Conservation (phyloP, 2,888 invertebrate species). For the Trichopoda pennipes region DNA sequence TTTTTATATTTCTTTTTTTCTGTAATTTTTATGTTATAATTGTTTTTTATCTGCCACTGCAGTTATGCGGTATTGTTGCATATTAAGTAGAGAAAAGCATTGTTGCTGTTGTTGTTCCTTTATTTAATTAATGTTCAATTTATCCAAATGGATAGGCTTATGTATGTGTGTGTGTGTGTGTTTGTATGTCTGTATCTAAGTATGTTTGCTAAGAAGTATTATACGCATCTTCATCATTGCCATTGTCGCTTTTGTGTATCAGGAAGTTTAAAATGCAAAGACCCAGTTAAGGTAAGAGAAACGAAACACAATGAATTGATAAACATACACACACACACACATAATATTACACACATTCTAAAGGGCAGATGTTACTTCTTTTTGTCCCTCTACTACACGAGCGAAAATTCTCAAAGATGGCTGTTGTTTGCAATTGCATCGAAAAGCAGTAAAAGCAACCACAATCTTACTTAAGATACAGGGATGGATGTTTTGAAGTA, state of each 20-base stretch:
- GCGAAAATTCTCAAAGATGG: too few species aligned
- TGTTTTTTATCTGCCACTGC: too few species aligned
- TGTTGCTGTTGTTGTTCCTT: slow-evolving; percentile 3
- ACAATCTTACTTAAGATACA: too few species aligned
- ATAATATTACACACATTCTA: background rate
- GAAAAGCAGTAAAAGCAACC: too few species aligned
- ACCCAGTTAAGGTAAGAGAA: slow-evolving; percentile 26
- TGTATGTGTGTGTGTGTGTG: background rate
- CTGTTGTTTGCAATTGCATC: too few species aligned
- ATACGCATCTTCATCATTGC: slow-evolving; percentile 22
- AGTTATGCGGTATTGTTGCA: slow-evolving; percentile 3
- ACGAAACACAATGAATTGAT: slow-evolving; percentile 13
- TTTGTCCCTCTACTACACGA: background rate
- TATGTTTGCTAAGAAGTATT: too few species aligned
- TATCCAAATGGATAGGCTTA: background rate
- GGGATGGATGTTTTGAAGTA: too few species aligned
- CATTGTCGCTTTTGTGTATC: slow-evolving; percentile 19
- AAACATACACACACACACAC: slow-evolving; percentile 3
- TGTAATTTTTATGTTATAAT: background rate
- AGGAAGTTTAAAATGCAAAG: slow-evolving; percentile 50
- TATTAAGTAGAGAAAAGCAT: slow-evolving; percentile 15
- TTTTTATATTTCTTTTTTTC: slow-evolving; percentile 7
- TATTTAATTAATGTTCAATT: slow-evolving; percentile 33
- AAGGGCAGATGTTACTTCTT: slow-evolving; percentile 27
- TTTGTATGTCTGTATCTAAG: too few species aligned